A percentile compares a stretch with the other conserved stretches of the same genome.
phyloP scores from a whole-genome alignment of 2,113 vertebrate genomes.

The Rattus rattus region DNA sequence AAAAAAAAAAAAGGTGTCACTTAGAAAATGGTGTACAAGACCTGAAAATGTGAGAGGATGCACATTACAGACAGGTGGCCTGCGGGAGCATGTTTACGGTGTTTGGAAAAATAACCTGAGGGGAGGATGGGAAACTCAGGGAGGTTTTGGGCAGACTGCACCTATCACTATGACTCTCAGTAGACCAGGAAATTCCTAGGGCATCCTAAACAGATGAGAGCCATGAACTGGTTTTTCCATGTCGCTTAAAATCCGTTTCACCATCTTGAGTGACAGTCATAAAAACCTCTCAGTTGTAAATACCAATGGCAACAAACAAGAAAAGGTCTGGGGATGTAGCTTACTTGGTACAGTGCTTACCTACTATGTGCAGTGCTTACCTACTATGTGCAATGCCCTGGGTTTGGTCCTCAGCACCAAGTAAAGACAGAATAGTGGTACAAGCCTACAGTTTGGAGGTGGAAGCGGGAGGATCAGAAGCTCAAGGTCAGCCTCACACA shows the following conservation, averaged over 20 bases:
- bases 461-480: neutral
- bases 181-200: neutral
- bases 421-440: neutral
- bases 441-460: neutral
- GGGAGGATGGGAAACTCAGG: neutral
- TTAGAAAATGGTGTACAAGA: neutral
- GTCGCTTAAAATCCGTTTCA: neutral
- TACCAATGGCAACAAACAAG: neutral
- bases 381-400: neutral
- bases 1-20: neutral
- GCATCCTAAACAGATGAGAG: neutral
- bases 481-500: neutral
- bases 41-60: neutral
- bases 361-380: neutral
- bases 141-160: neutral
- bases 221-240: neutral
- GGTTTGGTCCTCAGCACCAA: neutral
- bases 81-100: rapidly evolving
- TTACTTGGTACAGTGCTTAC: neutral
- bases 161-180: neutral
- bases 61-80: too few relatives aligned
- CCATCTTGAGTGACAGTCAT: neutral
- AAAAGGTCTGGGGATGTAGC: neutral
- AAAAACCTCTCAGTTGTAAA: neutral
- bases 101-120: neutral